A percentile compares a stretch with the other conserved stretches of the same genome.
phyloP scores from a whole-genome alignment of 2,797 vertebrate species.

The Harpagifer antarcticus region DNA sequence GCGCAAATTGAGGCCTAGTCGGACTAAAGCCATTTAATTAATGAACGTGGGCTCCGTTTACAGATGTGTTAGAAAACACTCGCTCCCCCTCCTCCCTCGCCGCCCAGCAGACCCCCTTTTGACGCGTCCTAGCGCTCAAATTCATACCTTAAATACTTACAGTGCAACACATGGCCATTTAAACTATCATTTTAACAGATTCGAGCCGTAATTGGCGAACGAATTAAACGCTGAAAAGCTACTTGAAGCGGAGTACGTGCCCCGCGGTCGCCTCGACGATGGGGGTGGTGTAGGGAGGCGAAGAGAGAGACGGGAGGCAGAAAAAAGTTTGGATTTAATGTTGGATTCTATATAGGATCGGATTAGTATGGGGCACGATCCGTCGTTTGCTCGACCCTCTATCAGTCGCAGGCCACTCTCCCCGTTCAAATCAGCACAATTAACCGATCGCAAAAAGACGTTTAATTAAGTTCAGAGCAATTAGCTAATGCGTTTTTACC shows the following conservation, averaged over 20 bases:
- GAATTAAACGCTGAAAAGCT: conserved; percentile 74
- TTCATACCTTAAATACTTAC: conserved; percentile 64
- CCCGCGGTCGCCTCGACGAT: conserved; percentile 76
- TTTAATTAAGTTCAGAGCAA: conserved; percentile 88
- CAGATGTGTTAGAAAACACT: conserved; percentile 84
- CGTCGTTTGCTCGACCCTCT: conserved; percentile 65
- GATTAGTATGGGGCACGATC: conserved; percentile 64
- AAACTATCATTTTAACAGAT: conserved; percentile 72
- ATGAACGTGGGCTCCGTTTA: conserved; percentile 85
- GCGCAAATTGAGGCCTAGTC: conserved; percentile 87
- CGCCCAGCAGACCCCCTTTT: conserved; percentile 66
- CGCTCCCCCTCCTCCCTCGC: conserved; percentile 72
- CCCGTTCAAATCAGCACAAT: conserved; percentile 62
- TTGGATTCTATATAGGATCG: conserved; percentile 71
- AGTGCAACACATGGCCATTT: conserved; percentile 75
- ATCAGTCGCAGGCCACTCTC: conserved; percentile 65
- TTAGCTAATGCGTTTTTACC: conserved; percentile 87
- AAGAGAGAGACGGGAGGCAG: conserved; percentile 66
- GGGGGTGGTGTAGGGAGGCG: conserved; percentile 74
- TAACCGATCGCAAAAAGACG: conserved; percentile 72
- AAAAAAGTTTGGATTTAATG: conserved; percentile 88
- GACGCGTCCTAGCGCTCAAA: conserved; percentile 64
- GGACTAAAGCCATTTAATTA: conserved; percentile 88
- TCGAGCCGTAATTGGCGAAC: conserved; percentile 75
- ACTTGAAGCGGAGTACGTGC: conserved; percentile 78